A percentile compares a stretch with the other conserved stretches of the same genome.
Conservation (phyloP, 2,797 vertebrate species). For the Pyrocephalus nanus region DNA sequence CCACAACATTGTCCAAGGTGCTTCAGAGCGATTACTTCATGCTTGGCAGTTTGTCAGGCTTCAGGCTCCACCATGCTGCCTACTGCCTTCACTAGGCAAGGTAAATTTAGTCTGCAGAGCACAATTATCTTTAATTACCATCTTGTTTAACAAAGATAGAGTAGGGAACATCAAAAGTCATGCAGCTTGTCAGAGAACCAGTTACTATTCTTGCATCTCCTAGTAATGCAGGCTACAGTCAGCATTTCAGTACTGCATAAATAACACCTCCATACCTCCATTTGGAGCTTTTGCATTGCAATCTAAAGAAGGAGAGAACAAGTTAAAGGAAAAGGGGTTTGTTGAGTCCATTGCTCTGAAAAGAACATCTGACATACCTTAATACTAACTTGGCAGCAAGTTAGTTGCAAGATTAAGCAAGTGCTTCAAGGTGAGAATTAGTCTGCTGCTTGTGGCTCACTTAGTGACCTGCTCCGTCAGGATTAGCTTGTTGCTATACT, state of each 20-base stretch:
- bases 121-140: slow-evolving; percentile 41
- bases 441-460: background rate
- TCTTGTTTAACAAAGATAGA: slow-evolving; percentile 26
- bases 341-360: background rate
- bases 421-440: background rate
- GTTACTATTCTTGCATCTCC: background rate
- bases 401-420: background rate
- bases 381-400: background rate
- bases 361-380: background rate
- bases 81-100: background rate
- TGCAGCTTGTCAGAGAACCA: background rate
- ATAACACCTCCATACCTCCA: background rate
- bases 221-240: background rate
- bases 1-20: background rate
- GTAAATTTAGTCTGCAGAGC: background rate
- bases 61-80: background rate
- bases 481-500: background rate
- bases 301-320: background rate
- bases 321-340: background rate
- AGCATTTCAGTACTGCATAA: background rate
- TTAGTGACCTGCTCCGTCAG: background rate
- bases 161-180: background rate
- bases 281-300: background rate
- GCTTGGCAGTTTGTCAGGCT: background rate
- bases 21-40: background rate